phyloP scores from a whole-genome alignment of 1,140 invertebrate genomes.

The Battus philenor region DNA sequence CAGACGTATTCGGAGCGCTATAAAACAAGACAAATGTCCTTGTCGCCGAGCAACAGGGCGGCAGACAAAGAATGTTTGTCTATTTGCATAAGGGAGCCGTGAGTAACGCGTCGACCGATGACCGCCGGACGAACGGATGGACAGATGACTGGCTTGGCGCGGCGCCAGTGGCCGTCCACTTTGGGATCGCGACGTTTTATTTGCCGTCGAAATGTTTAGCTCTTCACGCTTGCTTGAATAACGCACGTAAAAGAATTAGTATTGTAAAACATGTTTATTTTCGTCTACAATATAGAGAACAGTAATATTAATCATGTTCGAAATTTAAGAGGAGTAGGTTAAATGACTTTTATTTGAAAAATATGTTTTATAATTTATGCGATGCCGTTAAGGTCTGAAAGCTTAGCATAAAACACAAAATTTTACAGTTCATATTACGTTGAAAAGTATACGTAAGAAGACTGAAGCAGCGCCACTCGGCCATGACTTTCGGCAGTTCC shows the following conservation, averaged over 20 bases:
- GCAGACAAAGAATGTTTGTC: conserved; percentile 16
- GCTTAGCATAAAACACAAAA: too few relatives aligned
- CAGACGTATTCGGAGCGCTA: neutral
- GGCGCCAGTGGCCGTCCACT: conserved; percentile 4
- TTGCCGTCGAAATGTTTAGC: conserved; percentile 10
- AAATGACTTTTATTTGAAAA: too few relatives aligned
- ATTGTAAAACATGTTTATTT: conserved; percentile 4
- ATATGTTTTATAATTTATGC: too few relatives aligned
- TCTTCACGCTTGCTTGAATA: neutral
- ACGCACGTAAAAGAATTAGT: conserved; percentile 1
- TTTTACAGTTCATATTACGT: too few relatives aligned
- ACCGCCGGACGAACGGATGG: conserved; percentile 32
- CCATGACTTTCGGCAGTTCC: too few relatives aligned
- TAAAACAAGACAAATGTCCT: conserved; percentile 9
- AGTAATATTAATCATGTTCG: neutral
- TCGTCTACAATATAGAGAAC: neutral
- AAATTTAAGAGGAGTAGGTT: too few relatives aligned
- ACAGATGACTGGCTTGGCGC: conserved; percentile 1
- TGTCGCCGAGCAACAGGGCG: neutral
- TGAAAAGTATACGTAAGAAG: too few relatives aligned
- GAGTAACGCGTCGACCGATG: conserved; percentile 35
- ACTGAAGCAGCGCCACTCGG: too few relatives aligned
- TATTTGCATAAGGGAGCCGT: conserved; percentile 19
- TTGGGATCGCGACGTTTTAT: conserved; percentile 10
- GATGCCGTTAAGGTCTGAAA: too few relatives aligned